These are phyloP conservation scores for Andrena chrysosceles DNA, from an alignment of 2,888 invertebrate species.

Conservation along the genomic window DNA sequence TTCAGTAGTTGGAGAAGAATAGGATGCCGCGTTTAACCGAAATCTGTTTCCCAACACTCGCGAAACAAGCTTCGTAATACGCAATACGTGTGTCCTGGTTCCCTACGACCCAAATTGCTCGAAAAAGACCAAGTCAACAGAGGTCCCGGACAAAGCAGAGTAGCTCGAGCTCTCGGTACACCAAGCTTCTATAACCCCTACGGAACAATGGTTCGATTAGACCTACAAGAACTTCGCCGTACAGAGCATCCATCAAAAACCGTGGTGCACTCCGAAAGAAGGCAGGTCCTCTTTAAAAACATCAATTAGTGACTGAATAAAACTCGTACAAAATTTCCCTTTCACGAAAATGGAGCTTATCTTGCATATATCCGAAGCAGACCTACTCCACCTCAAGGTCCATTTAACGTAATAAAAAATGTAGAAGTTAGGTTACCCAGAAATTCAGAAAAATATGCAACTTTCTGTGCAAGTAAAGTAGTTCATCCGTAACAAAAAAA, in stretches of 20 bases:
- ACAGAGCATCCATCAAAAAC: background rate
- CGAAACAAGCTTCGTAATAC: conserved; percentile 11
- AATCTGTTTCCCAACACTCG: background rate
- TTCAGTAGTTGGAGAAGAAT: background rate
- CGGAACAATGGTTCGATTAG: conserved; percentile 25
- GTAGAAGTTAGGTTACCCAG: no score
- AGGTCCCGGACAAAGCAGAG: conserved; percentile 18
- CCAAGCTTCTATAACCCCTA: background rate
- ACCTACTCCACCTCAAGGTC: no score
- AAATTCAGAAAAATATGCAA: no score
- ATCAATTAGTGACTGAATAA: no score
- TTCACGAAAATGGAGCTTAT: no score
- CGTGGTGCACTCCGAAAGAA: background rate
- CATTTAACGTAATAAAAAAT: no score
- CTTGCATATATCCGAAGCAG: no score
- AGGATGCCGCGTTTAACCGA: background rate
- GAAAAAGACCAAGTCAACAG: conserved; percentile 21
- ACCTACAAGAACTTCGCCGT: conserved; percentile 1
- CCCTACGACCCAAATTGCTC: conserved; percentile 18
- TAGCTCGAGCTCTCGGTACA: conserved; percentile 13
- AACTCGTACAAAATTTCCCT: no score
- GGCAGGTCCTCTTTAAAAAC: no score
- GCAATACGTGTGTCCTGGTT: conserved; percentile 21
- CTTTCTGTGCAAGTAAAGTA: no score
- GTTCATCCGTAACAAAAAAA: no score